Base-by-base conservation (phyloP, 92 coral and sea anemone species). In the Anthopleura xanthogrammica region DNA sequence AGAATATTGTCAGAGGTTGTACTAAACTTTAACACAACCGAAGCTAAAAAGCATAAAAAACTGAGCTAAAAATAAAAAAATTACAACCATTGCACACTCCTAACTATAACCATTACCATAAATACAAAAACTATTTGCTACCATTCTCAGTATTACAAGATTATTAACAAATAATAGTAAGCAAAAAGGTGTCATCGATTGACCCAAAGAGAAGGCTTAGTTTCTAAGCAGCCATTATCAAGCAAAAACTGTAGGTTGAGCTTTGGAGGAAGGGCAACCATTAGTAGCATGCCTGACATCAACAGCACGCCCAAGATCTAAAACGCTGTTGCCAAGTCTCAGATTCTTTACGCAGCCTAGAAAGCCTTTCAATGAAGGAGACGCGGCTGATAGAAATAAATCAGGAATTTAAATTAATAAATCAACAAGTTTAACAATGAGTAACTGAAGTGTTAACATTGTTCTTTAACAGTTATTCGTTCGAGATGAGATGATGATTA, bases 301-400 rank as follows among this genome's bases (percentile, higher is more conserved):
- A 42, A 66, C 80, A 43, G 87, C 89, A 16, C 74, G 68, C 2
- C 89, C 89, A 79, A 86, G 83, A 66, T 86, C 85, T 2, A 89
- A 60, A 0, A 80, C 17, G 13, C 77, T 74, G n/a, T 83, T 79
- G 54, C 83, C 75, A 50, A 82, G 13, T 41, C 16, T 85, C 41
- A 89, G 82, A 39, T 79, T 72, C 58, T 73, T 89, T n/a, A 89
- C 66, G 85, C 92, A 89, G 29, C 92, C 92, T 52, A 68, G 43
- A 46, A 89, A 83, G 39, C 92, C 92, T 24, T 52, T 80, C 14
- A 43, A 39, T 64, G 72, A n/a, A 20, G 72, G 13, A 22, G 74
- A 36, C 16, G 24, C 42, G 36, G 74, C 74, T 68, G 74, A 16
- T 16, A 75, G 16, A 13, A 43, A 75, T n/a, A 50, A 11, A 43